Evolutionary conservation across 2,797 vertebrate genomes (phyloP).

Genomic region (Yasuhikotakia modesta): DNA sequence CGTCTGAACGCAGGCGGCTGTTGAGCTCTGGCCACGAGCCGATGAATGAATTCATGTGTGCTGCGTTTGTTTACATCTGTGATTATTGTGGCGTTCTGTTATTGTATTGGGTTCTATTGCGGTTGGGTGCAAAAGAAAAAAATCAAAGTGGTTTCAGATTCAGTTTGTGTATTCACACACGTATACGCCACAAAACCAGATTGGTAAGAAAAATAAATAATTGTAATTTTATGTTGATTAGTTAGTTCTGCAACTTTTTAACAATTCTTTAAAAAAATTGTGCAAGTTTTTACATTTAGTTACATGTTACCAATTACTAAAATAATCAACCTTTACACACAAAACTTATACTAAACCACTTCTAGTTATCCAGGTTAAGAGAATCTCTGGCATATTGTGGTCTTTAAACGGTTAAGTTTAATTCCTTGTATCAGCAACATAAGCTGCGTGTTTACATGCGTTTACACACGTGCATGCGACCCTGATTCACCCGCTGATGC

Average conservation of each 20-base stretch:
- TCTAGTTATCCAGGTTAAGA: no score
- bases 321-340: no score
- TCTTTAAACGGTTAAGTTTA: neutral
- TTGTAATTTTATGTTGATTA: no score
- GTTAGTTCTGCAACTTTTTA: no score
- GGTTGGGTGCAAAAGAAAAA: neutral
- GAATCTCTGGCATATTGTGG: neutral
- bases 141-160: neutral
- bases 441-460: slow-evolving; percentile 15
- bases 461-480: neutral
- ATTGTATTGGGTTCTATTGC: neutral
- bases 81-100: neutral
- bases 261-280: no score
- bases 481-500: neutral
- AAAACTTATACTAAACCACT: no score
- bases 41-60: slow-evolving; percentile 16
- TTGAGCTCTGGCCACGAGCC: slow-evolving; percentile 18
- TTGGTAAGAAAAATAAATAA: neutral
- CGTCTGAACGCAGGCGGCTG: slow-evolving; percentile 23
- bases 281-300: no score
- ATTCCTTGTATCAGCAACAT: neutral
- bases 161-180: neutral
- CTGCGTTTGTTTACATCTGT: neutral
- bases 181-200: no score
- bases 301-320: no score